These are phyloP conservation scores for Neodiprion virginianus DNA, from an alignment of 1,140 invertebrate genomes.

Conservation along the genomic window DNA sequence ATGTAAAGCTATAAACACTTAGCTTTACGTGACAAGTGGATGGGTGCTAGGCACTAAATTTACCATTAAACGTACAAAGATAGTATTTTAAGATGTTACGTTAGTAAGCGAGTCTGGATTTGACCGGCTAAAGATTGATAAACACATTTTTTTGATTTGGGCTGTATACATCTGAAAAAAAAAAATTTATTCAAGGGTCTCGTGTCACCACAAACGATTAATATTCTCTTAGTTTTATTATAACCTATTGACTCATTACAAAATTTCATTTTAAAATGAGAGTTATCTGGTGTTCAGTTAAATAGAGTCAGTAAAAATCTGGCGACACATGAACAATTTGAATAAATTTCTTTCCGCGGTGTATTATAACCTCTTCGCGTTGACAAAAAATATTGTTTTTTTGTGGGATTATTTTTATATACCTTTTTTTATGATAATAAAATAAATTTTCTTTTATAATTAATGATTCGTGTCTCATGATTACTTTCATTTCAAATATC, in stretches of 20 bases:
- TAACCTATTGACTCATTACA: too few relatives aligned
- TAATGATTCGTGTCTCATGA: too few relatives aligned
- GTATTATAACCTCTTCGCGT: neutral
- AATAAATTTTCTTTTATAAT: too few relatives aligned
- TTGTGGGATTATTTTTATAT: neutral
- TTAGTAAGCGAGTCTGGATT: conserved; percentile 3
- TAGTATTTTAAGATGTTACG: neutral
- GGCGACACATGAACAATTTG: too few relatives aligned
- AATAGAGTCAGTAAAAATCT: too few relatives aligned
- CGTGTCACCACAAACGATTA: too few relatives aligned
- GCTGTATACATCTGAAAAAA: neutral
- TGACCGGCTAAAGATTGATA: neutral
- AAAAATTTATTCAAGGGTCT: too few relatives aligned
- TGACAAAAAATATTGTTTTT: neutral
- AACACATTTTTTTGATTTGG: conserved; percentile 1
- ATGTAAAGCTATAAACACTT: neutral
- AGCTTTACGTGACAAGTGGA: neutral
- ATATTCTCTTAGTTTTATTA: too few relatives aligned
- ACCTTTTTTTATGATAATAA: neutral
- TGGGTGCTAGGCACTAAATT: too few relatives aligned
- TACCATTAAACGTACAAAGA: conserved; percentile 8
- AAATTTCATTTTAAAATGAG: too few relatives aligned
- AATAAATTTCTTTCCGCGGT: neutral
- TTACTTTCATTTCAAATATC: too few relatives aligned
- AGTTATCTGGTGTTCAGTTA: too few relatives aligned